phyloP scores from a whole-genome alignment of 1,140 invertebrate species.

The Ooceraea biroi region DNA sequence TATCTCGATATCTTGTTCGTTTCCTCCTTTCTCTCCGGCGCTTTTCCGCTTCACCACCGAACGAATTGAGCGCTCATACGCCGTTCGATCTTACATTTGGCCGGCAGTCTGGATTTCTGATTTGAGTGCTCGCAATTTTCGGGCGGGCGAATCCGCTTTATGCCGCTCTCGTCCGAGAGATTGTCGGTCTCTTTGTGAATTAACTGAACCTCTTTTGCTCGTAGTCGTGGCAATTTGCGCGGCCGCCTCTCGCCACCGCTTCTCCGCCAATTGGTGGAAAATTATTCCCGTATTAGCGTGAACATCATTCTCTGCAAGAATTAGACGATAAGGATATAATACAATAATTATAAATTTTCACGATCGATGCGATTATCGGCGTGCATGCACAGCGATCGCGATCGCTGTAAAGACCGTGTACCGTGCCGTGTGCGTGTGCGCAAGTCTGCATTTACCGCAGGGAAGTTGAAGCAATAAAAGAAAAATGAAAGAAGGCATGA shows the following conservation, averaged over 20 bases:
- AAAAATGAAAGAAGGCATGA: background rate
- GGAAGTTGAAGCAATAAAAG: background rate
- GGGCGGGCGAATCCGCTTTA: constrained; percentile 73
- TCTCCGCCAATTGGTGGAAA: background rate
- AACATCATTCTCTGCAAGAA: background rate
- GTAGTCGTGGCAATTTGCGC: constrained; percentile 25
- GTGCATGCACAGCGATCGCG: background rate
- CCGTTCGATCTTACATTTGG: constrained; percentile 74
- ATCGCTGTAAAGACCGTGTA: constrained; percentile 1
- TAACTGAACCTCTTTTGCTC: constrained; percentile 44
- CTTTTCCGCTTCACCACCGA: constrained; percentile 70
- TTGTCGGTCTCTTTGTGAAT: constrained; percentile 52
- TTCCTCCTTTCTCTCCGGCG: constrained; percentile 19
- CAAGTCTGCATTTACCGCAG: background rate
- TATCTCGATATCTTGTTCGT: constrained; percentile 17
- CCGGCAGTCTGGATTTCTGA: constrained; percentile 76
- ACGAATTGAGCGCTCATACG: constrained; percentile 69
- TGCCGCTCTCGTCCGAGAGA: constrained; percentile 31
- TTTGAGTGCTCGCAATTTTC: constrained; percentile 80
- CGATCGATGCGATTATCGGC: background rate
- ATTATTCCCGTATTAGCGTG: background rate
- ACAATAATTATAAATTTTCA: background rate
- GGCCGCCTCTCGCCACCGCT: background rate
- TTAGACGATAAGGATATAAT: background rate
- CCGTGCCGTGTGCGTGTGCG: too few species aligned